Evolutionary conservation across 2,113 vertebrate genomes (phyloP), one percentile per base, ranked within the genome.

Genomic region (Ailuropoda melanoleuca): DNA sequence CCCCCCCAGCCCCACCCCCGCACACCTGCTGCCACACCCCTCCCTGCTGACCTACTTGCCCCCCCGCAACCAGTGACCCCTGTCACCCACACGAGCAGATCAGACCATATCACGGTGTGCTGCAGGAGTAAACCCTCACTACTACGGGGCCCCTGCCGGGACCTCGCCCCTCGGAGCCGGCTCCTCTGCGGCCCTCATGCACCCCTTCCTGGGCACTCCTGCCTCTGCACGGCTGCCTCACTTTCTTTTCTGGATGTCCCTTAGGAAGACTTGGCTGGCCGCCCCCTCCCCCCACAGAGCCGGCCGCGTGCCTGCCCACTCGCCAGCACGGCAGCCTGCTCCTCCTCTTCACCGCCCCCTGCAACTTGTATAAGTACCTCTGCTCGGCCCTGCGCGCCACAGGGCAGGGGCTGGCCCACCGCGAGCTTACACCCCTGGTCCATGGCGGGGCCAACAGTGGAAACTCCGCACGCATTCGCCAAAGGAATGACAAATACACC

Each of bases 61-160:
- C 50, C 55, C 39, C 56, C 0, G 3, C 0, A 2, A 26, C 60
- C 50, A 62, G 29, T 0, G 2, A 48, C 89, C 37, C 43, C 88
- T 10, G 43, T 72, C 1, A 8, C 0, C 23, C 4, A 19, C 2
- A 8, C 7, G 8, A 18, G 23, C 7, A n/a, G 21, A 11, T 29
- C 1, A 1, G 53, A 34, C 8, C 8, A 0, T 1, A 18, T 75
- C 31, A 5, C n/a, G 3, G 5, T 24, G 13, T 4, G 24, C 13
- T 77, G 15, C 1, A 26, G 46, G 46, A 50, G 46, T 19, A 19
- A 77, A 50, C 46, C 46, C 29, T 39, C 10, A 26, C 72, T 15
- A 10, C 74, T 2, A 8, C 26, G 1, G 6, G 43, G 43, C 7
- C 70, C 70, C 37, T 43, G 37, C n/a, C 23, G 11, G 39, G 39